Evolutionary conservation across 35 echinoderm and acorn worm genomes (phyloP).

Genomic region (Amphiura filiformis): DNA sequence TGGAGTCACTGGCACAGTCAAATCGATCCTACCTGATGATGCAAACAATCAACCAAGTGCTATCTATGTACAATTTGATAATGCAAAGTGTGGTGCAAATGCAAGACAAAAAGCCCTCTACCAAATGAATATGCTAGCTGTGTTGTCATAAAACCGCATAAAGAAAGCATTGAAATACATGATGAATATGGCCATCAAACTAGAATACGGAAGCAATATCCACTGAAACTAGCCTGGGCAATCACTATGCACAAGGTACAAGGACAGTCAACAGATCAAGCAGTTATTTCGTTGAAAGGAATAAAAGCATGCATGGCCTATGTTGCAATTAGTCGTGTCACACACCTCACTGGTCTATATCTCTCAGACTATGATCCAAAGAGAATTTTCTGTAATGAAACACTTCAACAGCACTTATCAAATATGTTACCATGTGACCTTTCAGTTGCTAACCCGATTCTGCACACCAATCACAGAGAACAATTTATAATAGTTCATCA

Average conservation of each 20-base stretch:
- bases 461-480: not conserved
- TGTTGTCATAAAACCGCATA: constrained; percentile 8
- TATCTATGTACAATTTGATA: constrained; percentile 43
- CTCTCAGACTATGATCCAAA: constrained; percentile 18
- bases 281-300: constrained; percentile 19
- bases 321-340: constrained; percentile 42
- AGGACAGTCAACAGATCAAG: constrained; percentile 1
- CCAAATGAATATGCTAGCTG: not conserved
- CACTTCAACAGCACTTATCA: not conserved
- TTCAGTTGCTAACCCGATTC: not conserved
- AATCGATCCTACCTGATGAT: constrained; percentile 4
- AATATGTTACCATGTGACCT: not conserved
- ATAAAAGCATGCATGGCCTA: constrained; percentile 21
- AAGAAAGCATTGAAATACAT: constrained; percentile 25
- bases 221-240: constrained; percentile 42
- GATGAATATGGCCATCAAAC: not conserved
- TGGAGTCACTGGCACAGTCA: constrained; percentile 51
- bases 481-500: not conserved
- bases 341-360: constrained; percentile 25
- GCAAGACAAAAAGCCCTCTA: not conserved
- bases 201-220: constrained; percentile 35
- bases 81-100: constrained; percentile 27
- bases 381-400: not conserved
- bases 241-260: constrained; percentile 41
- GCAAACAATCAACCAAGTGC: constrained; percentile 1